Evolutionary conservation across 2,113 vertebrate genomes (phyloP), one percentile per base, ranked within the genome.

Genomic region (Ursus arctos): DNA sequence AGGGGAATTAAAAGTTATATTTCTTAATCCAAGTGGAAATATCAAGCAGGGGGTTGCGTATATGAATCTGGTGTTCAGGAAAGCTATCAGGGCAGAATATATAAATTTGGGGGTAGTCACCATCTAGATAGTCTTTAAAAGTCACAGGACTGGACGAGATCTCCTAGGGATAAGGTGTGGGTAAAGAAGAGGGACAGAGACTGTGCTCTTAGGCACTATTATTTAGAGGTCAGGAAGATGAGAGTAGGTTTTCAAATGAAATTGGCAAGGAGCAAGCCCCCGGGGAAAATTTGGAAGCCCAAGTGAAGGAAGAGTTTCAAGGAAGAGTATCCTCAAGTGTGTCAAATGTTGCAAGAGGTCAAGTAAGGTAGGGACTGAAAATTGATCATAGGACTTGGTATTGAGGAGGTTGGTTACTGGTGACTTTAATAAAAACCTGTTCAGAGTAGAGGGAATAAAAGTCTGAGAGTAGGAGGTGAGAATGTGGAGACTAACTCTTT

Each of bases 371-470:
- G 14, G 26, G 26, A 79, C 33, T 53, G 43, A 71, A 93, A 86
- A 81, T 40, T 53, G 21, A 82, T 72, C 51, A 13, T 63, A 95
- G 28, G 21, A 13, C 51, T 97, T 90, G 14, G 13, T 85, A 31
- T 94, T 67, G 40, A 85, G 53, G 87, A 88, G 57, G 12, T 90
- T 87, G 63, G 36, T 94, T 82, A 81, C 55, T 88, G 33, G 43
- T 85, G 43, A 82, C 96, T 53, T 94, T 98, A 74, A 79, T 63
- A n/a, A 88, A 89, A 97, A 77, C 22, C 2, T 89, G 95, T 96
- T 86, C 59, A 57, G 81, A 89, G 31, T 53, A 96, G 53, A 92
- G 53, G 28, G 36, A 69, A 72, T 88, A 69, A 79, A 97, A 91
- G 16, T 80, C 40, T 94, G 63, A 92, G 67, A 92, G 57, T 71